Evolutionary conservation across 2,888 invertebrate species (phyloP), one percentile per base, ranked within the genome.

Genomic region (Heteromurus nitidus): DNA sequence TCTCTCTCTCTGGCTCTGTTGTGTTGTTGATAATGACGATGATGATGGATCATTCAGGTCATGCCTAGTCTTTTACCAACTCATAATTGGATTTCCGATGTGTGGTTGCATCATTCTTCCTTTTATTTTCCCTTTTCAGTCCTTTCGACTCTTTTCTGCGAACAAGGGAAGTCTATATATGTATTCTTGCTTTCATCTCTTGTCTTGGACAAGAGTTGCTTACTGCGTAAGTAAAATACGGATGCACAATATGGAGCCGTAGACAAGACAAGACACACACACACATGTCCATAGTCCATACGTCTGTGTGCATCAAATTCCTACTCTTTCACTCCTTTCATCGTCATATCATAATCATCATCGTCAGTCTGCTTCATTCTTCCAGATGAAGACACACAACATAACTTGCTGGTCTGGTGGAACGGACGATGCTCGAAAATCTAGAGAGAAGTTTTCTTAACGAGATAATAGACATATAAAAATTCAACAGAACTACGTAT

Each of bases 21-120:
- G 65, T 28, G 36, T 26, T 58, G 67, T 75, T 76, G 76, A 44
- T 76, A 53, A 69, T 82, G 74, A 79, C 79, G 76, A 76, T 68
- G 76, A 82, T 82, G 79, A 82, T 82, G 74, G 85, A 85, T 84
- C 84, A 85, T 86, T 83, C 85, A 84, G 85, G 86, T 86, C 85
- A 85, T 86, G 85, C 80, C 82, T 80, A 83, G 80, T 70, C 84
- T 83, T 85, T 86, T 84, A 83, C 85, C 83, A 80, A 84, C 76
- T 84, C 84, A 85, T 86, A 86, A 86, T 86, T 86, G 86, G 86
- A 86, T 86, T 86, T 86, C 82, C 75, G 75, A 75, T 75, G 75
- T 47, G 64, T 53, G 75, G 67, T 75, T 67, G 20, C 58, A 18
- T 65, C 55, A 42, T 65, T 58, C 47, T 67, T 58, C 24, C 55